phyloP scores from a whole-genome alignment of 2,797 vertebrate genomes.

The Pteropus rufus region DNA sequence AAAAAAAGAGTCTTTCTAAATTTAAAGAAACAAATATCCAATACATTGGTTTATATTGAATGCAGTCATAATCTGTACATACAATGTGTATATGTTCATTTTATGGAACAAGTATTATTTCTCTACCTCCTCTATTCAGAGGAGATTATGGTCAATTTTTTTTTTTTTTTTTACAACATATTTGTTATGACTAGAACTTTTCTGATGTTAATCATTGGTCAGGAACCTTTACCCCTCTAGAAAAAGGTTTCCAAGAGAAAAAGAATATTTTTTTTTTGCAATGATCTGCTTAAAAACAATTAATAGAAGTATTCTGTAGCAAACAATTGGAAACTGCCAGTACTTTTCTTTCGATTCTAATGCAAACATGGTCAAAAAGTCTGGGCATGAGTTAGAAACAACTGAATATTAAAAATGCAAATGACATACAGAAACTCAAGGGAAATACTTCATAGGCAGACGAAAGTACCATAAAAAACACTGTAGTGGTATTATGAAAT shows the following conservation, averaged over 20 bases:
- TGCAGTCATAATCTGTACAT: not conserved
- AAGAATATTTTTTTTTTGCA: slow-evolving; percentile 10
- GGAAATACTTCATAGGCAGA: slow-evolving; percentile 52
- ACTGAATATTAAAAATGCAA: slow-evolving; percentile 70
- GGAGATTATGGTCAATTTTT: not conserved
- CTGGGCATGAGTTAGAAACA: slow-evolving; percentile 59
- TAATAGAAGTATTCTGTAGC: not conserved
- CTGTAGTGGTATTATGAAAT: slow-evolving; percentile 57
- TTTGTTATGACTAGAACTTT: not conserved
- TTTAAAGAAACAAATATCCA: not conserved
- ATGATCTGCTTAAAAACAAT: slow-evolving; percentile 26
- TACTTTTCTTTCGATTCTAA: slow-evolving; percentile 26
- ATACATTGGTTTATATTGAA: not conserved
- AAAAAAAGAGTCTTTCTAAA: slow-evolving; percentile 2
- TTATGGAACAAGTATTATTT: not conserved
- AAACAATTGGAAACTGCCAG: not conserved
- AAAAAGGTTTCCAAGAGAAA: slow-evolving; percentile 11
- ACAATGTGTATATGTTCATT: not conserved
- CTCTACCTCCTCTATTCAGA: not conserved
- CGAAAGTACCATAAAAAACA: slow-evolving; percentile 44
- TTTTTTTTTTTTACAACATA: not conserved
- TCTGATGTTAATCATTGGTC: not conserved
- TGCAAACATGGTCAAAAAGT: slow-evolving; percentile 45
- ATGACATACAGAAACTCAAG: slow-evolving; percentile 48
- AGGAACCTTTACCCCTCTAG: not conserved